Base-by-base conservation (phyloP, 2,113 vertebrate genomes). In the Hemiprocne comata region DNA sequence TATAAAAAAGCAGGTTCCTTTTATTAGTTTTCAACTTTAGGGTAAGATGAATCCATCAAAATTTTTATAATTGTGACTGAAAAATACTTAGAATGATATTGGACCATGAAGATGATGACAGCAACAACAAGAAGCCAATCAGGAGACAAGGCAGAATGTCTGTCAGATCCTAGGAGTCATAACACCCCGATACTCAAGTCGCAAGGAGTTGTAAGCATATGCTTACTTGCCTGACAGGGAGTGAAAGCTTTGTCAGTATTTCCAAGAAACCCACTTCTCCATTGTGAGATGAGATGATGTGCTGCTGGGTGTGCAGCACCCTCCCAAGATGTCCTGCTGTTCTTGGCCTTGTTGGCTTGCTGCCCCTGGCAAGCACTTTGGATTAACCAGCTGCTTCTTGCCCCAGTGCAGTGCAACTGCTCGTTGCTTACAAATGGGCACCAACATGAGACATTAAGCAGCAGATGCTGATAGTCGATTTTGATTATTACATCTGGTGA, bases 181-280 rank as follows among this genome's bases (percentile, higher is more conserved):
- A 9, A 13, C 8, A 10, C 16, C 25, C 33, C 31, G 21, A 21
- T 36, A 33, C 36, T 64, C 11, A 9, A 1, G 2, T 29, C 16
- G 36, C 21, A 58, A 15, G 69, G 58, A 44, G 33, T 62, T 1
- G 0, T 57, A 53, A 53, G 21, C 42, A 33, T 7, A 2, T 34
- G 9, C 36, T 29, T 5, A 40, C 40, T 53, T 0, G 0, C 50
- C 25, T 53, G 44, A 25, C 0, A 1, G 24, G 25, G 26, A 44
- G 11, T 18, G 33, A 74, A 69, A 64, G 33, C 17, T 57, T 38
- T 64, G 65, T 42, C 61, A 64, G 10, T 48, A 69, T 38, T 53
- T 46, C 36, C 38, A 33, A 46, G 29, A 33, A 34, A 23, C 17
- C 11, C 13, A 25, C 15, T 51, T 40, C 42, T 78, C 28, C 18